A percentile compares a stretch with the other conserved stretches of the same genome.
Evolutionary conservation across 2,888 invertebrate genomes (phyloP).

Genomic region (Lepas anatifera): DNA sequence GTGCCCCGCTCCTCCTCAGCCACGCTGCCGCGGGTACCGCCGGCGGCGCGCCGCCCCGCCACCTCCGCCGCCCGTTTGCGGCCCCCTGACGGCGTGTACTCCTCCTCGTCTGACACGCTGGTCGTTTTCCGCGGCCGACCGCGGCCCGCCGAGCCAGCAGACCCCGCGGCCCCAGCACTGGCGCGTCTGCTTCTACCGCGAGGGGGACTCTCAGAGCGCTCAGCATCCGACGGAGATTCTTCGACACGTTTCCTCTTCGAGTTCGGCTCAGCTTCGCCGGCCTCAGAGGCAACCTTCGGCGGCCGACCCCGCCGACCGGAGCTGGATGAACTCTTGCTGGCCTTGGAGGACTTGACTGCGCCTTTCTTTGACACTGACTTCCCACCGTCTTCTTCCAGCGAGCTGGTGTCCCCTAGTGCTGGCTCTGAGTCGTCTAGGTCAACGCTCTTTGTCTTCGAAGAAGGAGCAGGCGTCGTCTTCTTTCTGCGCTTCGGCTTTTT

Average conservation of each 20-base stretch:
- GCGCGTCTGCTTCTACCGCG: not conserved
- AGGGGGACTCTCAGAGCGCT: not conserved
- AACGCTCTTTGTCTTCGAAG: too few species aligned
- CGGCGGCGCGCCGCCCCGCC: not conserved
- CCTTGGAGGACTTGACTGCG: too few species aligned
- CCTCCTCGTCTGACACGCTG: not conserved
- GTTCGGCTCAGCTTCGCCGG: not conserved
- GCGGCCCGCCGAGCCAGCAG: not conserved
- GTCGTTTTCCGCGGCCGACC: not conserved
- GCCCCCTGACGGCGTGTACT: slow-evolving; percentile 1
- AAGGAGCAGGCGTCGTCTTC: too few species aligned
- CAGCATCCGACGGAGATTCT: not conserved
- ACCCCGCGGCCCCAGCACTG: not conserved
- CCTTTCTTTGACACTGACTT: too few species aligned
- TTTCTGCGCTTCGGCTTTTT: too few species aligned
- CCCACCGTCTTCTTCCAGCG: too few species aligned
- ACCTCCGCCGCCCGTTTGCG: not conserved
- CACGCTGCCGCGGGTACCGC: not conserved
- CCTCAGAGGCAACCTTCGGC: not conserved
- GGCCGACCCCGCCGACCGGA: not conserved
- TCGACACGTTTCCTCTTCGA: too few species aligned
- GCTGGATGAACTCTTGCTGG: too few species aligned
- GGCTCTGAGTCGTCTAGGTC: too few species aligned
- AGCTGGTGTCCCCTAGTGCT: too few species aligned
- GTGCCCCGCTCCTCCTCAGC: not conserved